phyloP scores from a whole-genome alignment of 2,113 vertebrate genomes.

The Ardeotis arabs region DNA sequence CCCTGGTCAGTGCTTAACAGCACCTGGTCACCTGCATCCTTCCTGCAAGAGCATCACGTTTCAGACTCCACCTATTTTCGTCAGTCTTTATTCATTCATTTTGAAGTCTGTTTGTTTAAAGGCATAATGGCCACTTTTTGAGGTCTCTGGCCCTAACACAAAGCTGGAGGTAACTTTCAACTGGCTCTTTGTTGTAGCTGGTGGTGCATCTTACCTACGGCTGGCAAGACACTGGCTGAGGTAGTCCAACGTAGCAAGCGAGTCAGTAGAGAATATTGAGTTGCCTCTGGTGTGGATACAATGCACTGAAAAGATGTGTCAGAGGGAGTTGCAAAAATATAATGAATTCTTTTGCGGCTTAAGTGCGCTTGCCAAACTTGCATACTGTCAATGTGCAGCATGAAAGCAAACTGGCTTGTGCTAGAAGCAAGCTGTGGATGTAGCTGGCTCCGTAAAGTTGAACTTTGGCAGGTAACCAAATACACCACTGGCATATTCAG shows the following conservation, averaged over 20 bases:
- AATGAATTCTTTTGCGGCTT: not conserved
- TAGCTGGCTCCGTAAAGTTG: not conserved
- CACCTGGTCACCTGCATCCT: not conserved
- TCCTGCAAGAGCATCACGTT: not conserved
- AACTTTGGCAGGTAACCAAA: not conserved
- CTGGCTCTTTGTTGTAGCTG: not conserved
- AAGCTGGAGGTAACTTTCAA: not conserved
- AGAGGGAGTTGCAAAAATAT: not conserved
- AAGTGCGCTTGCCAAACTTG: not conserved
- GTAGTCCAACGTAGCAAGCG: not conserved
- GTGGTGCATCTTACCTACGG: not conserved
- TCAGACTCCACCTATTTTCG: not conserved
- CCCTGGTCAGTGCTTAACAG: not conserved
- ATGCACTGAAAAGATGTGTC: not conserved
- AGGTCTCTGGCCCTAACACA: not conserved
- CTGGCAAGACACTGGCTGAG: not conserved
- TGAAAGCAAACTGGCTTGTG: not conserved
- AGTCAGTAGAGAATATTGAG: not conserved
- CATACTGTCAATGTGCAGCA: too few relatives aligned
- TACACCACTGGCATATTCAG: not conserved
- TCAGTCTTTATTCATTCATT: not conserved
- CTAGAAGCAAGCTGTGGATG: not conserved
- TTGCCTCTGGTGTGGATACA: rapidly evolving
- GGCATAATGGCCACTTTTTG: not conserved
- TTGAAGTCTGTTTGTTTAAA: not conserved